phyloP scores from a whole-genome alignment of 2,797 vertebrate genomes.

The Crax fasciolata region DNA sequence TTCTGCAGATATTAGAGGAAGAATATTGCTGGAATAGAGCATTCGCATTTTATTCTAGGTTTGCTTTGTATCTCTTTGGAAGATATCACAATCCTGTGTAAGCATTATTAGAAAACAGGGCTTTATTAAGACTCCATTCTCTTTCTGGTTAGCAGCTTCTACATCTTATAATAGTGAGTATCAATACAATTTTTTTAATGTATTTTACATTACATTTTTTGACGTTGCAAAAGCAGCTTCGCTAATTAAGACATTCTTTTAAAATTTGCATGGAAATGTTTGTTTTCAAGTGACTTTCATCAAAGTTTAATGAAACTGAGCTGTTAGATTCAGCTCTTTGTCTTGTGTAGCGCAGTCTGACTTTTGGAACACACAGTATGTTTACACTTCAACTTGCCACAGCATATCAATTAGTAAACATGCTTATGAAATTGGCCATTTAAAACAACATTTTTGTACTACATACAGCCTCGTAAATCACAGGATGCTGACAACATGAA shows the following conservation, averaged over 20 bases:
- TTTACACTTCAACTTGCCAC: conserved; percentile 72
- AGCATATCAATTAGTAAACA: conserved; percentile 79
- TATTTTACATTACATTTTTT: conserved; percentile 37
- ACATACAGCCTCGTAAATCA: conserved; percentile 81
- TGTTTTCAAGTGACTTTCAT: conserved; percentile 69
- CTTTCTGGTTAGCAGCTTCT: conserved; percentile 11
- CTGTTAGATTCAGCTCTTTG: conserved; percentile 40
- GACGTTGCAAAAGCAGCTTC: conserved; percentile 22
- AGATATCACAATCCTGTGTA: conserved; percentile 3
- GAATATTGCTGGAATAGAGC: not conserved
- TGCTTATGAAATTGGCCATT: conserved; percentile 77
- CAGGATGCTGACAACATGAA: conserved; percentile 89
- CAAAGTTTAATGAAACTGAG: conserved; percentile 66
- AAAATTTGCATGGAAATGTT: conserved; percentile 73
- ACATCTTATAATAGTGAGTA: not conserved
- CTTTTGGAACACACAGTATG: conserved; percentile 52
- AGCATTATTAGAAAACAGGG: conserved; percentile 44
- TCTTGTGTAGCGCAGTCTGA: conserved; percentile 24
- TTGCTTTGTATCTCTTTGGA: conserved; percentile 25
- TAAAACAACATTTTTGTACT: conserved; percentile 73
- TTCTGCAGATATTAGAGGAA: conserved; percentile 13
- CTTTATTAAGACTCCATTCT: not conserved
- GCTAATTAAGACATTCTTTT: conserved; percentile 50
- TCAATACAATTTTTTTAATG: not conserved
- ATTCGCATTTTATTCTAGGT: conserved; percentile 30